Conservation (phyloP, 2,888 invertebrate genomes). For the Coremacera marginata region DNA sequence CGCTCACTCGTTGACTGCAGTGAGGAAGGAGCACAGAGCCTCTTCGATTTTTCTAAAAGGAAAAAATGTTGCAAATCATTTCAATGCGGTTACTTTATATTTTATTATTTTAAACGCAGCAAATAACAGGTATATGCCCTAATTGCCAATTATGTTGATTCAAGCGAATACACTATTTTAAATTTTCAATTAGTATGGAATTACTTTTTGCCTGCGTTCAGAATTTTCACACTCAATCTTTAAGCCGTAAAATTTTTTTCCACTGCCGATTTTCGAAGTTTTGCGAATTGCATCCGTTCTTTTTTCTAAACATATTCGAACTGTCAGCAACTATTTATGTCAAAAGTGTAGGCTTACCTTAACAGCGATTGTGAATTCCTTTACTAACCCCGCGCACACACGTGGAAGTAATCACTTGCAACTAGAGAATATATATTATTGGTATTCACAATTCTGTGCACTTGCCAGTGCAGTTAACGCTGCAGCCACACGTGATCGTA, state of each 20-base stretch:
- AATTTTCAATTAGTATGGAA: no score
- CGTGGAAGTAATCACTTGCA: no score
- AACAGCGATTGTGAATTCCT: not conserved
- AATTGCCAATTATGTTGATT: not conserved
- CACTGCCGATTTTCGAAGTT: conserved; percentile 10
- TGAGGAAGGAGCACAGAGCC: not conserved
- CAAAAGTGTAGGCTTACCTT: not conserved
- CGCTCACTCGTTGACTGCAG: conserved; percentile 19
- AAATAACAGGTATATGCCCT: no score
- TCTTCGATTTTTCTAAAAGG: conserved; percentile 35
- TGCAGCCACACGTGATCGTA: no score
- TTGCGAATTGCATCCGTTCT: conserved; percentile 7
- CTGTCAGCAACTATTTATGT: not conserved
- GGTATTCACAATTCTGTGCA: no score
- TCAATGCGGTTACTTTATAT: not conserved
- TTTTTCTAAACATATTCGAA: conserved; percentile 2
- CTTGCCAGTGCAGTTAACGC: no score
- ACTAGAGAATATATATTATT: no score
- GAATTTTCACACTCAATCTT: not conserved
- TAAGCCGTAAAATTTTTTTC: not conserved
- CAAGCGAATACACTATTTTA: no score
- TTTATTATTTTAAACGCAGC: not conserved
- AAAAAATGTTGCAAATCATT: conserved; percentile 24
- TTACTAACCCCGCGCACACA: no score
- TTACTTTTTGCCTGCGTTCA: not conserved